Base-by-base conservation (phyloP, 2,888 invertebrate species). In the Boloria selene region DNA sequence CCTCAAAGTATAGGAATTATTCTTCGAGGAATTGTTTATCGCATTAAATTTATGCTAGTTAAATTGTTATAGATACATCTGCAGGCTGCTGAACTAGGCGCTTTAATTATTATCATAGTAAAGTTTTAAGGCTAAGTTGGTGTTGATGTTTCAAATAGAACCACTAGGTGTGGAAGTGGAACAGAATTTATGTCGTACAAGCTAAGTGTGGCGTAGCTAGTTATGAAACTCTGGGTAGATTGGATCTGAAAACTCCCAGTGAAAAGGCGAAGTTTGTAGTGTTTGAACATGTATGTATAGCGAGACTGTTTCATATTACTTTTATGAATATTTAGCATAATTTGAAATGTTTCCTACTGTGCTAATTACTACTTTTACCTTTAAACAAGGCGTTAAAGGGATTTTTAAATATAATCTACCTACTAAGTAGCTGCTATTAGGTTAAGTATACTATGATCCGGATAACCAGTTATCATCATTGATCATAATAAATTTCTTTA, bases 171-270 rank as follows among this genome's bases (percentile, higher is more conserved):
- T 26, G 17, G 13, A 54, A 61, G 55, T 26, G 17, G 13, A 54
- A 61, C 31, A 50, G 49, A 38, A 59, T 38, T 59, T 59, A 59
- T 59, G 59, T 59, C 59, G 49, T 50, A 31, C 17, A 6, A 31
- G 50, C 13, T 59, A 51, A 5, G 38, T 17, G n/a, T 26, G 50
- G 31, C 45, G 54, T 54, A 51, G 44, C 58, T 47, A 55, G 55
- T 59, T 61, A 65, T 61, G 31, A 65, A 55, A 61, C 56, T 62
- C 61, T 13, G 17, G 17, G 49, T 38, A n/a, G 50, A 38, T 59
- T 59, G 49, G 59, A 59, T 50, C 49, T 59, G 47, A 59, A 47
- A 47, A 49, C 59, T 59, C 10, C 2, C 6, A 13, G 31, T 59
- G 59, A 49, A 59, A 59, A 50, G 18, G 49, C 13, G 38, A 50